Conservation (phyloP, 1,140 invertebrate species). For the Patella vulgata region DNA sequence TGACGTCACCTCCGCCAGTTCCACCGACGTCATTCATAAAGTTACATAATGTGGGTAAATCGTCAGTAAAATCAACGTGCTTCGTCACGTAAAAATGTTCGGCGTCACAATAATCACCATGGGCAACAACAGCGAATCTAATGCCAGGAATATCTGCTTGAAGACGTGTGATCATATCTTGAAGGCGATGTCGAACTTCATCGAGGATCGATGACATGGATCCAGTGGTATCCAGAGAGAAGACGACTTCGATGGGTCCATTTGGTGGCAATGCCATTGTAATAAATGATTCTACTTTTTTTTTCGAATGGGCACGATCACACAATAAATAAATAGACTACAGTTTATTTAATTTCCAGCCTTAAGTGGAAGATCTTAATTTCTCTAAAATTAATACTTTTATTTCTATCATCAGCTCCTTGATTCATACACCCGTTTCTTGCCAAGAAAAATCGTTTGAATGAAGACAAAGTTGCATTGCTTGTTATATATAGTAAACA, state of each 20-base stretch:
- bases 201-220: slow-evolving; percentile 51
- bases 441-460: too few relatives aligned
- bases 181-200: slow-evolving; percentile 44
- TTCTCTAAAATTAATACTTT: too few relatives aligned
- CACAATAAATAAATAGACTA: too few relatives aligned
- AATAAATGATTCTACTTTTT: too few relatives aligned
- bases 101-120: slow-evolving; percentile 59
- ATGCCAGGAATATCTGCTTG: slow-evolving; percentile 56
- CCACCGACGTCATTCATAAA: slow-evolving; percentile 51
- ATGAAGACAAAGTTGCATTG: too few relatives aligned
- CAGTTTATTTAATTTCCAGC: too few relatives aligned
- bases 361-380: too few relatives aligned
- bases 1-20: slow-evolving; percentile 51
- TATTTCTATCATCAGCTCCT: too few relatives aligned
- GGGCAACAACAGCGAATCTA: slow-evolving; percentile 51
- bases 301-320: too few relatives aligned
- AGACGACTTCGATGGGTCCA: slow-evolving; percentile 52
- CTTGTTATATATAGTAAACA: too few relatives aligned
- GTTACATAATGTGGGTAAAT: slow-evolving; percentile 42
- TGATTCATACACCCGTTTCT: too few relatives aligned
- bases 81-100: slow-evolving; percentile 54
- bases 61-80: slow-evolving; percentile 44
- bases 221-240: slow-evolving; percentile 61
- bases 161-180: slow-evolving; percentile 54
- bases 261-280: too few relatives aligned